Conservation (phyloP, 1,140 invertebrate species). For the Caenorhabditis latens region DNA sequence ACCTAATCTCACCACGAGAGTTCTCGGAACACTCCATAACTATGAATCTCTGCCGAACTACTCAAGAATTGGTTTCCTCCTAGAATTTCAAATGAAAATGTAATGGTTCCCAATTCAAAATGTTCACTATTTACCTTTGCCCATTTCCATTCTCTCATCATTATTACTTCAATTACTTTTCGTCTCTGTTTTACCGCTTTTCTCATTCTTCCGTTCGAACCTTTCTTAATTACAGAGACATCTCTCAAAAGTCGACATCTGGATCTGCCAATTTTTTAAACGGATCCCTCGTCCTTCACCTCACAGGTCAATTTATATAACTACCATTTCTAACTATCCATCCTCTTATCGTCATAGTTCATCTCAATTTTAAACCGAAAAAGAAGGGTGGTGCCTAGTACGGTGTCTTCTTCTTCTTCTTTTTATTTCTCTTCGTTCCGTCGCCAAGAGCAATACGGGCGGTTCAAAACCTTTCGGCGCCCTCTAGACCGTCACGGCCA, state of each 20-base stretch:
- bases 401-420: neutral
- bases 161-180: neutral
- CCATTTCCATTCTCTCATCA: neutral
- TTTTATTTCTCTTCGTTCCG: neutral
- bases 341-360: conserved; percentile 51
- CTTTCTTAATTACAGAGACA: neutral
- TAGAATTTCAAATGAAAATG: neutral
- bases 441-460: neutral
- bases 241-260: neutral
- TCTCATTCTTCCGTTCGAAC: neutral
- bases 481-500: neutral
- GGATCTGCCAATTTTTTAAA: neutral
- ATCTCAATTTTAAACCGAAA: conserved; percentile 13
- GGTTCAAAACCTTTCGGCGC: conserved; percentile 40
- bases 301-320: conserved; percentile 47
- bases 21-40: no score
- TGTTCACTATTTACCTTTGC: neutral
- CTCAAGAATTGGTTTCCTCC: no score
- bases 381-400: conserved; percentile 5
- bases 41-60: no score
- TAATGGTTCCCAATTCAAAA: neutral
- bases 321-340: neutral
- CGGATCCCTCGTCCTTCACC: neutral
- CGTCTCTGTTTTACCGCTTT: neutral
- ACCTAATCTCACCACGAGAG: no score